Base-by-base conservation (phyloP, 2,888 invertebrate species). In the Iselma pallidipennis region DNA sequence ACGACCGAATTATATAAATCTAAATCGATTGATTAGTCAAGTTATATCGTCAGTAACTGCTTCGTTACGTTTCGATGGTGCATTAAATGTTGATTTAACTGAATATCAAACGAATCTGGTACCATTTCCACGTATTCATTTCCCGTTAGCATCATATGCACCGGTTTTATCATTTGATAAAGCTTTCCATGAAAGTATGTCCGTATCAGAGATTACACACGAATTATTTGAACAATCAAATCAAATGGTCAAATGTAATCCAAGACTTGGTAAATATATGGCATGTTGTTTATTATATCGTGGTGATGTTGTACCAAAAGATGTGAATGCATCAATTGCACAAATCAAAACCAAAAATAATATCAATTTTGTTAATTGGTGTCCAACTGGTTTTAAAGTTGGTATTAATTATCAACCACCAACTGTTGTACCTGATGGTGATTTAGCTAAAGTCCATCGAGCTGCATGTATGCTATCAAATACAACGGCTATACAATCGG, bases 381-480 rank as follows among this genome's bases (percentile, higher is more conserved):
- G 91, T 80, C 91, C 91, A 57, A 92, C 91, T 71, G 91, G 88
- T 66, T 88, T 89, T 85, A 88, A 88, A 82, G 88, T 88, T 64
- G 93, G 91, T 78, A 92, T 92, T 85, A 96, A 95, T 86, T 95
- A 95, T 85, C 95, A 95, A 83, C 92, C 93, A 61, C 93, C 93
- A 23, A 93, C 93, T 66, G 94, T 94, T 28, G 95, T 96, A 55
- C 61, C 61, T n/a, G 94, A 95, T 16, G 95, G 95, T 0, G 95
- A 96, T 81, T 82, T 94, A 75, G 95, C 96, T 65, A 95, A 95
- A 82, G 95, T 96, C 1, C 94, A 95, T 80, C 88, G 96, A 55
- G 96, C 96, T 12, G 96, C 97, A 7, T 97, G 97, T 86, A 97
- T 97, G 96, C 83, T 97, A 80, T 95, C 95, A 75, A 97, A 97